These are phyloP conservation scores for Plebejus argus DNA, from an alignment of 2,888 invertebrate species.

Conservation along the genomic window DNA sequence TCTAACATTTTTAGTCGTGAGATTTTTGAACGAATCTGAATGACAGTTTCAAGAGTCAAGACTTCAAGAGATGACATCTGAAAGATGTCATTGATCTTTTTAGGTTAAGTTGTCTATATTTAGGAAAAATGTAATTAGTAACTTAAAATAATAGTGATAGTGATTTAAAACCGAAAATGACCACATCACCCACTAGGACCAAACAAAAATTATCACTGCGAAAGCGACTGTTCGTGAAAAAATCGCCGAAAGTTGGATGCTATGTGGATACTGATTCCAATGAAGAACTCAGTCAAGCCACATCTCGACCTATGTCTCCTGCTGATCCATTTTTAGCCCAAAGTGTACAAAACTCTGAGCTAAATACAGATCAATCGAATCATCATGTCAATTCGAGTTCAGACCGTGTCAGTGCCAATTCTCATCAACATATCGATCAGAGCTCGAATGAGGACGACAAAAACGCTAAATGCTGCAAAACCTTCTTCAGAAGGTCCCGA, in stretches of 20 bases:
- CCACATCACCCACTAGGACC: constrained; percentile 72
- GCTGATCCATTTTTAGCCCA: constrained; percentile 74
- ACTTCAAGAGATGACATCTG: constrained; percentile 41
- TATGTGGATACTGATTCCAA: constrained; percentile 75
- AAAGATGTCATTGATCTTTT: constrained; percentile 56
- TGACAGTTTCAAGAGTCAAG: constrained; percentile 41
- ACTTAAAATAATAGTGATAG: constrained; percentile 65
- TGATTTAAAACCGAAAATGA: constrained; percentile 70
- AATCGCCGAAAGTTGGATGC: constrained; percentile 78
- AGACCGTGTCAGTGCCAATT: constrained; percentile 54
- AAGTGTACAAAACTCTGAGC: constrained; percentile 61
- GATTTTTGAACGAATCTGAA: constrained; percentile 41
- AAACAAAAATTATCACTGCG: constrained; percentile 76
- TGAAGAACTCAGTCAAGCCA: constrained; percentile 67
- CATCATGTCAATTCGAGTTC: constrained; percentile 52
- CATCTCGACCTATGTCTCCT: constrained; percentile 74
- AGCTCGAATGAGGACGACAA: constrained; percentile 60
- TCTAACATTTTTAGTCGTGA: not conserved
- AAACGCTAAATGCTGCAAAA: constrained; percentile 69
- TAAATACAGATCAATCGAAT: constrained; percentile 52
- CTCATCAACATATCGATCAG: constrained; percentile 51
- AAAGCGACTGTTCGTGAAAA: constrained; percentile 75
- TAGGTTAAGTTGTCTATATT: constrained; percentile 73
- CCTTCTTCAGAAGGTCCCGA: constrained; percentile 71
- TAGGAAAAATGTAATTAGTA: constrained; percentile 77